Conservation (phyloP, 2,113 vertebrate species). For the Microtus pennsylvanicus region DNA sequence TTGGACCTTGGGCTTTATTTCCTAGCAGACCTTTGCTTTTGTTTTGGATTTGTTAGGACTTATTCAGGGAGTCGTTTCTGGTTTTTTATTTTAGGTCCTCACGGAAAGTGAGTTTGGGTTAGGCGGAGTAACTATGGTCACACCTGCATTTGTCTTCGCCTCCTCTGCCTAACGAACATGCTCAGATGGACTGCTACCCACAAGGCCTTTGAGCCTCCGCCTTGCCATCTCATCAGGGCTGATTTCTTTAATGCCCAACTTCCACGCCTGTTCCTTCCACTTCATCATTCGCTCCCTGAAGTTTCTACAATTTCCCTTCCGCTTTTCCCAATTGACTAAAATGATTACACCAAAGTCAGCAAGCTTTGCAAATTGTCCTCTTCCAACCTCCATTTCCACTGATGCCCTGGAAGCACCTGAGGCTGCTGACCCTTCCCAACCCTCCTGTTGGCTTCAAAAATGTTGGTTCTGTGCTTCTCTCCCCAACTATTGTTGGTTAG, state of each 20-base stretch:
- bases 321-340: slow-evolving; percentile 16
- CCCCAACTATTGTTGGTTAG: background rate
- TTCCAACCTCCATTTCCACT: background rate
- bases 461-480: background rate
- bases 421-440: background rate
- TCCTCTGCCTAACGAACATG: background rate
- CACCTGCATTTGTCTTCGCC: background rate
- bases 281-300: background rate
- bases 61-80: background rate
- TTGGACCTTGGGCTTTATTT: slow-evolving; percentile 24
- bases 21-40: slow-evolving; percentile 23
- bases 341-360: background rate
- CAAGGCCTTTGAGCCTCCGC: background rate
- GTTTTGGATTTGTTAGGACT: slow-evolving; percentile 50
- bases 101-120: slow-evolving; percentile 13
- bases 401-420: background rate
- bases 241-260: background rate
- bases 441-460: background rate
- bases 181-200: background rate
- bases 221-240: background rate
- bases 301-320: background rate
- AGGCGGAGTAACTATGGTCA: background rate
- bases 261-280: background rate
- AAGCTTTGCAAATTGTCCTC: background rate
- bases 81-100: slow-evolving; percentile 60